Percentiles rank a stretch among this genome's conserved stretches.
Conservation (phyloP, 2,113 vertebrate genomes). For the Herpailurus yagouaroundi region DNA sequence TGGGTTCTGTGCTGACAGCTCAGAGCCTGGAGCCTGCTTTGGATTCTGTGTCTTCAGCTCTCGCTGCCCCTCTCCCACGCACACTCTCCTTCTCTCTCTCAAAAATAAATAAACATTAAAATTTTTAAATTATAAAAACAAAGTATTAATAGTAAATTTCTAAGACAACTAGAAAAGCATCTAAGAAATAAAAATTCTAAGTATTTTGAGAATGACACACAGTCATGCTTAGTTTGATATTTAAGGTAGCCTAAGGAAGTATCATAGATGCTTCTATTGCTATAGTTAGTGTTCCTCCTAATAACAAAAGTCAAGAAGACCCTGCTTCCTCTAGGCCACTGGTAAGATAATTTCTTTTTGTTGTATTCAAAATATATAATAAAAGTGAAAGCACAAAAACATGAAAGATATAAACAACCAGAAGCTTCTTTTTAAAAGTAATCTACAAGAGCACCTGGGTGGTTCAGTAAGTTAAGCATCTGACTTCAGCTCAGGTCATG, state of each 20-base stretch:
- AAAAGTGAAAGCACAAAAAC: constrained; percentile 48
- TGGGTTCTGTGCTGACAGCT: no score
- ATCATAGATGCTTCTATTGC: constrained; percentile 25
- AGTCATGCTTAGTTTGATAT: neutral
- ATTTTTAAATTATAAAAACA: neutral
- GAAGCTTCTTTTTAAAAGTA: constrained; percentile 36
- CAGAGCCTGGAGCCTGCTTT: no score
- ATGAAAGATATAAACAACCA: constrained; percentile 47
- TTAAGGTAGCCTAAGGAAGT: constrained; percentile 9
- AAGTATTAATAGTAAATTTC: constrained; percentile 33
- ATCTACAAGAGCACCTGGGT: no score
- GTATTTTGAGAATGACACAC: neutral
- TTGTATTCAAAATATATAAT: constrained; percentile 34
- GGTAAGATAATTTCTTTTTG: constrained; percentile 48
- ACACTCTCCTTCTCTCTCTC: no score
- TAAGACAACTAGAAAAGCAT: constrained; percentile 46
- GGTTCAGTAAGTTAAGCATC: no score
- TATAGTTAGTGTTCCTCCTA: neutral
- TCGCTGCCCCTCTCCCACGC: no score
- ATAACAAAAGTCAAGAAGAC: constrained; percentile 50
- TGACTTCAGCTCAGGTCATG: no score
- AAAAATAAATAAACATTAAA: neutral
- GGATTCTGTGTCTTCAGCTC: no score
- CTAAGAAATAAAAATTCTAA: constrained; percentile 42
- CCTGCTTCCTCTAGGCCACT: constrained; percentile 1